Percentiles rank a stretch among this genome's conserved stretches.
These are phyloP conservation scores for Nomada ruficornis DNA, from an alignment of 2,888 invertebrate species.

Conservation along the genomic window DNA sequence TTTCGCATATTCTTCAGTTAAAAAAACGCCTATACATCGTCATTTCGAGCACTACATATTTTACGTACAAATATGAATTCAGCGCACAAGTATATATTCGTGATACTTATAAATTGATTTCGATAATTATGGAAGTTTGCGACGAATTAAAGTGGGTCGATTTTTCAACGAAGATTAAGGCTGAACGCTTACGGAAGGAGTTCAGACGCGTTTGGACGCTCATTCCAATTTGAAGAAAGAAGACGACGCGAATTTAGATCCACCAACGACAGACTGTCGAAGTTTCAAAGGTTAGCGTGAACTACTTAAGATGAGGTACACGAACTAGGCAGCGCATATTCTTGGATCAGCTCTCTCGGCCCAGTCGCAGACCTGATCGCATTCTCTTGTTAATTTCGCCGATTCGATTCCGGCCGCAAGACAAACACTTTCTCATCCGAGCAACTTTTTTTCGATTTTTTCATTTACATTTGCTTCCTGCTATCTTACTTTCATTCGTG, in stretches of 20 bases:
- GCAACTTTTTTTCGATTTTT: neutral
- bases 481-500: neutral
- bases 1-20: neutral
- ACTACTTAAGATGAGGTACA: conserved; percentile 67
- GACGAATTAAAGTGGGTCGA: neutral
- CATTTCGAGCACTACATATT: too few species aligned
- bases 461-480: neutral
- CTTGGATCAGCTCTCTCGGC: conserved; percentile 75
- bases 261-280: conserved; percentile 46
- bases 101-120: neutral
- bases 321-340: conserved; percentile 73
- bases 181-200: neutral
- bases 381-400: conserved; percentile 59
- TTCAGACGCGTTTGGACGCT: conserved; percentile 10
- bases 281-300: conserved; percentile 75
- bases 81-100: too few species aligned
- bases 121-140: neutral
- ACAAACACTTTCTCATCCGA: conserved; percentile 17
- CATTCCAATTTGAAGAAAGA: conserved; percentile 49
- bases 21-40: neutral
- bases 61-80: neutral
- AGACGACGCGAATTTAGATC: conserved; percentile 57
- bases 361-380: conserved; percentile 62
- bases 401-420: conserved; percentile 32
- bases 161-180: neutral